These are phyloP conservation scores for Portevinia maculata DNA, from an alignment of 2,888 invertebrate species.

Conservation along the genomic window DNA sequence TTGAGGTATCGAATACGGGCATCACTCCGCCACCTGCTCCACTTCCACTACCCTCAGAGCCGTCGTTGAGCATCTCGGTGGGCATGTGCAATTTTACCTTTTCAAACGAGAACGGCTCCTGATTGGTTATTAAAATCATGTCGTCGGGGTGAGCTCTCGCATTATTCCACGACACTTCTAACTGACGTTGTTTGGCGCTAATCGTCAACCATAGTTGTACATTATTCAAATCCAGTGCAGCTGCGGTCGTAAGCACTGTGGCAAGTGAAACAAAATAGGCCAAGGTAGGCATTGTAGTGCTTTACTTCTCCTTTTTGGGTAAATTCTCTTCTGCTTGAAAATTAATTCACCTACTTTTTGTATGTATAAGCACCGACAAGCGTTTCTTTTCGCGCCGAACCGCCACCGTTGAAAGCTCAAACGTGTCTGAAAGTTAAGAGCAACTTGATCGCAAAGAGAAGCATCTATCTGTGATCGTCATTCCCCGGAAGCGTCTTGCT, in stretches of 20 bases:
- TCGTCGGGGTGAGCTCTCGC: conserved; percentile 78
- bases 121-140: conserved; percentile 79
- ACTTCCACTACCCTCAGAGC: conserved; percentile 75
- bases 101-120: conserved; percentile 79
- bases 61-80: conserved; percentile 75
- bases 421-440: conserved; percentile 53
- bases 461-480: not conserved
- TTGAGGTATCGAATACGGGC: conserved; percentile 74
- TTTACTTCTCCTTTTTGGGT: conserved; percentile 15
- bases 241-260: not conserved
- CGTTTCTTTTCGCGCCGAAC: conserved; percentile 18
- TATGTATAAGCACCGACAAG: conserved; percentile 4
- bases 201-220: conserved; percentile 80
- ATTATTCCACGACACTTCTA: conserved; percentile 82
- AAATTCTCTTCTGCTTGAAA: conserved; percentile 43
- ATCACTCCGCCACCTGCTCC: conserved; percentile 73
- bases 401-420: conserved; percentile 63
- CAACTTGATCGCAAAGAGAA: conserved; percentile 7
- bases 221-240: conserved; percentile 27
- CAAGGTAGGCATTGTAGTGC: conserved; percentile 40
- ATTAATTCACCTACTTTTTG: conserved; percentile 26
- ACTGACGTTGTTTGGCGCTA: conserved; percentile 79
- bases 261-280: conserved; percentile 32
- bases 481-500: conserved; percentile 51
- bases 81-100: conserved; percentile 75